phyloP scores from a whole-genome alignment of 2,113 vertebrate species.

The human (Homo sapiens) region DNA sequence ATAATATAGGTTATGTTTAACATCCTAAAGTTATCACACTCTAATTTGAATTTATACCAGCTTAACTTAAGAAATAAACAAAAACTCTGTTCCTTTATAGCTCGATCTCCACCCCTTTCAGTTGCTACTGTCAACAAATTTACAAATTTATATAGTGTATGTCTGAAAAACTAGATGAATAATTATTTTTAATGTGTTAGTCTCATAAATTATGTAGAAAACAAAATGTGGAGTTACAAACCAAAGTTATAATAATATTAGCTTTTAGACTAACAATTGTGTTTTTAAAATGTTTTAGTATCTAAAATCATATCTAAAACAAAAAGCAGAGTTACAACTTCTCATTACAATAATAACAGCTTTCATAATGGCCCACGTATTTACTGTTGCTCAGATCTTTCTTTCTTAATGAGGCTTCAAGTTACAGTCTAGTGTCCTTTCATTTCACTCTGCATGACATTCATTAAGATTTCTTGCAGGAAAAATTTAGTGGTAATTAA shows the following conservation, averaged over 20 bases:
- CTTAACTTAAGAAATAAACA: not conserved
- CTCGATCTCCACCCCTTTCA: not conserved
- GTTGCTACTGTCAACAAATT: not conserved
- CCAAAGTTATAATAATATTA: no score
- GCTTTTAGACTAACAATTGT: not conserved
- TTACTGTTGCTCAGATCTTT: no score
- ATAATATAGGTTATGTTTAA: not conserved
- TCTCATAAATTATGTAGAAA: no score
- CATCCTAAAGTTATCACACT: not conserved
- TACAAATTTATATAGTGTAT: not conserved
- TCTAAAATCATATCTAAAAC: not conserved
- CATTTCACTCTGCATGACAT: no score
- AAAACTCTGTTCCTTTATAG: not conserved
- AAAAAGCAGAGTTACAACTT: no score
- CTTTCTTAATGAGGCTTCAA: no score
- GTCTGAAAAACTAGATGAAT: not conserved
- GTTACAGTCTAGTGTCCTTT: no score
- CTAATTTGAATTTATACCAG: not conserved
- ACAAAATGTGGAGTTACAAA: no score
- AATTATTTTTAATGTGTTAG: not conserved
- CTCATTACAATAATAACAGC: no score
- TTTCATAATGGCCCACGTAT: no score
- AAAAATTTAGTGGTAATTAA: not conserved
- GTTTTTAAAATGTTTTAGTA: not conserved
- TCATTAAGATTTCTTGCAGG: no score